phyloP scores from a whole-genome alignment of 2,113 vertebrate genomes.

The Gadus macrocephalus region DNA sequence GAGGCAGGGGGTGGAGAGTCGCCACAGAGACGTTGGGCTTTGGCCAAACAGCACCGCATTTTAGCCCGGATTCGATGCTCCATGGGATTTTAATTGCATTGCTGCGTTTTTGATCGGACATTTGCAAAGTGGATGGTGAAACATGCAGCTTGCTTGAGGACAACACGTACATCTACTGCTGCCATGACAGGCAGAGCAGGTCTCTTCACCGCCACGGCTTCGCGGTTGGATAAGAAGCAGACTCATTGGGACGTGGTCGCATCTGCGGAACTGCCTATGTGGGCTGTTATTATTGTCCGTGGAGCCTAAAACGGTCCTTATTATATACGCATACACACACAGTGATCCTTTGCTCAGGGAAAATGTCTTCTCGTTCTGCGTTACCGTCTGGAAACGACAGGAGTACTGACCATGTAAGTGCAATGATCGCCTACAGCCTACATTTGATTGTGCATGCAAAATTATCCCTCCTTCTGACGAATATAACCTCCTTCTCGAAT shows the following conservation, averaged over 20 bases:
- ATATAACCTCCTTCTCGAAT: background rate
- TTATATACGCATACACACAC: slow-evolving; percentile 32
- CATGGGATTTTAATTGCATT: slow-evolving; percentile 40
- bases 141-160: slow-evolving; percentile 68
- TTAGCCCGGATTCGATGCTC: slow-evolving; percentile 48
- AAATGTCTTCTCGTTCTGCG: slow-evolving; percentile 76
- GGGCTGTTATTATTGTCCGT: slow-evolving; percentile 47
- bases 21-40: slow-evolving; percentile 68
- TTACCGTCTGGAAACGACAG: slow-evolving; percentile 76
- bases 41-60: slow-evolving; percentile 68
- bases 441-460: slow-evolving; percentile 36
- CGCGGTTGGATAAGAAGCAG: slow-evolving; percentile 57
- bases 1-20: slow-evolving; percentile 68
- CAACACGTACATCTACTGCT: slow-evolving; percentile 59
- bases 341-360: slow-evolving; percentile 68
- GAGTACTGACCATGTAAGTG: slow-evolving; percentile 78
- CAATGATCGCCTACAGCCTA: slow-evolving; percentile 32
- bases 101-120: slow-evolving; percentile 45
- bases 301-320: slow-evolving; percentile 46
- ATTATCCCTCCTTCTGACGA: background rate
- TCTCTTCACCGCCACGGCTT: slow-evolving; percentile 60
- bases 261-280: slow-evolving; percentile 44
- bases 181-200: slow-evolving; percentile 69
- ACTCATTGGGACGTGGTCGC: slow-evolving; percentile 61
- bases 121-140: slow-evolving; percentile 52